A percentile compares a stretch with the other conserved stretches of the same genome.
These are phyloP conservation scores for Nebria brevicollis DNA, from an alignment of 2,888 invertebrate genomes.

Conservation along the genomic window DNA sequence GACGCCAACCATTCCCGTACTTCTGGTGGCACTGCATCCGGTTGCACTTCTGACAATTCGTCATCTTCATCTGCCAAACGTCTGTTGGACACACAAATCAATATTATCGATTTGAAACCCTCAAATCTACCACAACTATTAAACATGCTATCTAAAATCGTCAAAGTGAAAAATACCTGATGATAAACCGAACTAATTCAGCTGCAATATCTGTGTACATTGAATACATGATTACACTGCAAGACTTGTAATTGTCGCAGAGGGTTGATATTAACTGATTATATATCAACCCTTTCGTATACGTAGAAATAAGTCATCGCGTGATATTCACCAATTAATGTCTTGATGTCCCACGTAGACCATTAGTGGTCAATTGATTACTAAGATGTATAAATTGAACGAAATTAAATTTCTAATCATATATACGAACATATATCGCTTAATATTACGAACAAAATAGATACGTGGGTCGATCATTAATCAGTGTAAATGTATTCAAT, in stretches of 20 bases:
- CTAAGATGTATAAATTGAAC: no score
- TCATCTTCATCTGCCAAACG: conserved; percentile 91
- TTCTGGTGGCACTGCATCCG: conserved; percentile 95
- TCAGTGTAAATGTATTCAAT: no score
- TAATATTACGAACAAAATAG: no score
- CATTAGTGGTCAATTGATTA: no score
- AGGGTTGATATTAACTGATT: not conserved
- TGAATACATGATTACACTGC: not conserved
- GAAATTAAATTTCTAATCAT: no score
- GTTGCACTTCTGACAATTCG: conserved; percentile 94
- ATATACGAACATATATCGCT: no score
- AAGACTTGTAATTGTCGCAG: not conserved
- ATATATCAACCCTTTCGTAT: not conserved
- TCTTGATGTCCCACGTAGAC: no score
- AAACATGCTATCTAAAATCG: not conserved
- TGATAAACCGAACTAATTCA: conserved; percentile 39
- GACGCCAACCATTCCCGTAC: conserved; percentile 97
- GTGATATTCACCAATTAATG: no score
- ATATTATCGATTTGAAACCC: not conserved
- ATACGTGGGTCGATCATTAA: no score
- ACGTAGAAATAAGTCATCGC: no score
- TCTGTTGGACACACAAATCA: conserved; percentile 62
- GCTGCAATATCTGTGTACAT: conserved; percentile 30
- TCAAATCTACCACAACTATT: not conserved
- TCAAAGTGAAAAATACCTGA: conserved; percentile 21